phyloP scores from a whole-genome alignment of 2,113 vertebrate genomes.

The Apeltes quadracus region DNA sequence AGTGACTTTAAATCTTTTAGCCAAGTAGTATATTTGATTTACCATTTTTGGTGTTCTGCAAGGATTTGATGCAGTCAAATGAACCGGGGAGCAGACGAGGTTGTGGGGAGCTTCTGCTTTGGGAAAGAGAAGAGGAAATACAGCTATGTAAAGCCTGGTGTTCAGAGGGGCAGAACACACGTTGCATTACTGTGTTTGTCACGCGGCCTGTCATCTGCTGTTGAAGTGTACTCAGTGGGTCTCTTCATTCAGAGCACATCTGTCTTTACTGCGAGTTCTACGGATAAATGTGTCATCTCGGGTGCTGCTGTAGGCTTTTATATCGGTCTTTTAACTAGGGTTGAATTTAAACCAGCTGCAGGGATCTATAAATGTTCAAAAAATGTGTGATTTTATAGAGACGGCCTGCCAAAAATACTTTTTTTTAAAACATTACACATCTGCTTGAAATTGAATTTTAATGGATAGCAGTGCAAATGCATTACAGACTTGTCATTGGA shows the following conservation, averaged over 20 bases:
- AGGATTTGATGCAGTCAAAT: not conserved
- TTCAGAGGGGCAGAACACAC: conserved; percentile 48
- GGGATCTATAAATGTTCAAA: not conserved
- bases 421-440: not conserved
- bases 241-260: conserved; percentile 14
- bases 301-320: not conserved
- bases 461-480: not conserved
- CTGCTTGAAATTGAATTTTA: not conserved
- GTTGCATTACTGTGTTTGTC: conserved; percentile 47
- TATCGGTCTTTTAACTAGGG: not conserved
- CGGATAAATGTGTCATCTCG: not conserved
- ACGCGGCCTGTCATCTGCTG: conserved; percentile 46
- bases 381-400: not conserved
- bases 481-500: no score
- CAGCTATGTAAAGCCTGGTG: no score
- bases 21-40: not conserved
- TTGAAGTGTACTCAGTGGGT: conserved; percentile 35
- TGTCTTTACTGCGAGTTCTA: conserved; percentile 16
- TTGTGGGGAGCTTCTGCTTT: conserved; percentile 16
- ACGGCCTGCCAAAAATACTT: not conserved
- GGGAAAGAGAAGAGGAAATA: conserved; percentile 29
- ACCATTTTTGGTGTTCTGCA: not conserved
- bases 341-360: not conserved
- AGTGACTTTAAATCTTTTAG: not conserved
- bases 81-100: no score